Percentiles rank a stretch among this genome's conserved stretches.
phyloP scores from a whole-genome alignment of 1,140 invertebrate species.

The Oncopeltus fasciatus region DNA sequence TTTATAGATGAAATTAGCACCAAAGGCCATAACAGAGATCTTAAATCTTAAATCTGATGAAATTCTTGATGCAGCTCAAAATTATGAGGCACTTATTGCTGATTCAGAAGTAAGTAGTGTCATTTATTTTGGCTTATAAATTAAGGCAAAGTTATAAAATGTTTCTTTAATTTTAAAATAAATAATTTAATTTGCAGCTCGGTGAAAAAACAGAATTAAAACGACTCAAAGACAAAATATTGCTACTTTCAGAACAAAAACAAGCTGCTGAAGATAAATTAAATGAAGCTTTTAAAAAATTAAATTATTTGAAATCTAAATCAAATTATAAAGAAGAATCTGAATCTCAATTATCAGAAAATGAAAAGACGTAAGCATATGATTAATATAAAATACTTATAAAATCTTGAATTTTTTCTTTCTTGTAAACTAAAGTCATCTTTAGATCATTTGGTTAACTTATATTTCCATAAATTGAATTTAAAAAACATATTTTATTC shows the following conservation, averaged over 20 bases:
- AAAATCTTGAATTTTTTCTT: too few species aligned
- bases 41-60: conserved; percentile 37
- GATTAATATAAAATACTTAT: too few species aligned
- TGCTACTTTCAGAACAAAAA: neutral
- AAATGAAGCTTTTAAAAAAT: neutral
- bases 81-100: conserved; percentile 37
- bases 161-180: neutral
- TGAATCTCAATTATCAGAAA: neutral
- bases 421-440: too few species aligned
- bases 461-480: too few species aligned
- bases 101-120: conserved; percentile 29
- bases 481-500: too few species aligned
- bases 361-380: neutral
- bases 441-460: too few species aligned
- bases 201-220: conserved; percentile 15
- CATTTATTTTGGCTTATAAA: too few species aligned
- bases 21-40: conserved; percentile 32
- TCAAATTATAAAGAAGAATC: neutral
- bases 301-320: neutral
- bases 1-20: conserved; percentile 28
- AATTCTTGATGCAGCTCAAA: conserved; percentile 37
- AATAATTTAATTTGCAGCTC: conserved; percentile 4
- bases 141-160: neutral
- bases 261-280: neutral
- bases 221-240: conserved; percentile 11